Evolutionary conservation across 2,888 invertebrate species (phyloP).

Genomic region (Drosophila barbarae): DNA sequence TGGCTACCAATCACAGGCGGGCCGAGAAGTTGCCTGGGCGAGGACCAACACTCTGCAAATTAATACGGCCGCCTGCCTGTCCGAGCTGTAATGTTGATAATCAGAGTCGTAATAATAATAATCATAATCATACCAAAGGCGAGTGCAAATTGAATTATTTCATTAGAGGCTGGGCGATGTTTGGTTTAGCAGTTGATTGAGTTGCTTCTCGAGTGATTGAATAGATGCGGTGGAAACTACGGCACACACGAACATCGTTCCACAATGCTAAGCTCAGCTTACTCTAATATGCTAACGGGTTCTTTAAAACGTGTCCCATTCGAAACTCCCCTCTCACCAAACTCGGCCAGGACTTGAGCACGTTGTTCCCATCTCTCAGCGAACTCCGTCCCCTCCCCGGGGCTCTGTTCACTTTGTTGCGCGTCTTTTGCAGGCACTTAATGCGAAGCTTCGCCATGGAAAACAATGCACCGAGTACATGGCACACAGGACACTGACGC

Average conservation of each 20-base stretch:
- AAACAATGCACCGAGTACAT: constrained; percentile 62
- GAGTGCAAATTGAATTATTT: constrained; percentile 55
- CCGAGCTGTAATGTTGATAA: constrained; percentile 35
- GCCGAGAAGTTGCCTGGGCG: constrained; percentile 5
- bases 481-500: constrained; percentile 28
- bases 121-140: constrained; percentile 46
- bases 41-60: constrained; percentile 41
- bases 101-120: constrained; percentile 31
- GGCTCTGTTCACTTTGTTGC: constrained; percentile 57
- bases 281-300: constrained; percentile 32
- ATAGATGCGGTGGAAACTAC: constrained; percentile 1
- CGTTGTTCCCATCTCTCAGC: constrained; percentile 48
- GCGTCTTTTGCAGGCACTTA: constrained; percentile 73
- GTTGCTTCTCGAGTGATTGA: constrained; percentile 29
- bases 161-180: constrained; percentile 27
- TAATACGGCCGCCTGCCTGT: constrained; percentile 39
- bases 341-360: constrained; percentile 63
- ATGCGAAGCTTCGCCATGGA: constrained; percentile 51
- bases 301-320: constrained; percentile 9
- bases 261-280: neutral
- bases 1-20: constrained; percentile 25
- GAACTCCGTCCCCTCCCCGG: constrained; percentile 4
- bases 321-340: constrained; percentile 8
- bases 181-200: constrained; percentile 25
- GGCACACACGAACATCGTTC: neutral